Conservation (phyloP, 2,888 invertebrate genomes). For the Lampropteryx suffumata region DNA sequence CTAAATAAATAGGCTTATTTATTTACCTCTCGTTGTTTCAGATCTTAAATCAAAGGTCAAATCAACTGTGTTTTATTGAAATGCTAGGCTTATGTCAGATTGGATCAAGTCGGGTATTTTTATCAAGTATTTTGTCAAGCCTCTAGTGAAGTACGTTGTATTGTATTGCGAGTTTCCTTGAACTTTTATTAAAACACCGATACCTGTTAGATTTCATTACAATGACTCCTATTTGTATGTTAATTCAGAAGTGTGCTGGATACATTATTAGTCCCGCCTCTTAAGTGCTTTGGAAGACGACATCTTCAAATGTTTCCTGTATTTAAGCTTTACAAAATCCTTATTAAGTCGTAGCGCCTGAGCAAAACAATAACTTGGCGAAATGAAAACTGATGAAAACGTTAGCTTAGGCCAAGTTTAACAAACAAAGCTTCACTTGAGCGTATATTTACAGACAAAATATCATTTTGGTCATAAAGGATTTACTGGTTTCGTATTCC, state of each 20-base stretch:
- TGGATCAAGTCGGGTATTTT: background rate
- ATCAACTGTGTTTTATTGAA: background rate
- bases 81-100: background rate
- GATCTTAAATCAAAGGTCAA: background rate
- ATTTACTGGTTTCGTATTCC: conserved; percentile 43
- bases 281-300: background rate
- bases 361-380: conserved; percentile 17
- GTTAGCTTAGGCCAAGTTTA: conserved; percentile 28
- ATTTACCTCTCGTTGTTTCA: background rate
- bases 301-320: conserved; percentile 17
- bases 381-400: conserved; percentile 29
- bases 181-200: too few relatives aligned
- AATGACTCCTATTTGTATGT: too few relatives aligned
- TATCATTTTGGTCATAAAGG: conserved; percentile 44
- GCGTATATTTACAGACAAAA: conserved; percentile 44
- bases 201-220: too few relatives aligned
- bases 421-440: conserved; percentile 33
- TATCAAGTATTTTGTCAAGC: too few relatives aligned
- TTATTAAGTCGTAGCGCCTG: conserved; percentile 12
- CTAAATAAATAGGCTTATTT: background rate
- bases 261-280: too few relatives aligned
- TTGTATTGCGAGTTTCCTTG: too few relatives aligned
- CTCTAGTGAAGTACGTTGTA: too few relatives aligned
- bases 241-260: too few relatives aligned
- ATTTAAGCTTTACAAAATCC: conserved; percentile 7